phyloP scores from a whole-genome alignment of 2,797 vertebrate genomes.

The Macropus fuliginosus region DNA sequence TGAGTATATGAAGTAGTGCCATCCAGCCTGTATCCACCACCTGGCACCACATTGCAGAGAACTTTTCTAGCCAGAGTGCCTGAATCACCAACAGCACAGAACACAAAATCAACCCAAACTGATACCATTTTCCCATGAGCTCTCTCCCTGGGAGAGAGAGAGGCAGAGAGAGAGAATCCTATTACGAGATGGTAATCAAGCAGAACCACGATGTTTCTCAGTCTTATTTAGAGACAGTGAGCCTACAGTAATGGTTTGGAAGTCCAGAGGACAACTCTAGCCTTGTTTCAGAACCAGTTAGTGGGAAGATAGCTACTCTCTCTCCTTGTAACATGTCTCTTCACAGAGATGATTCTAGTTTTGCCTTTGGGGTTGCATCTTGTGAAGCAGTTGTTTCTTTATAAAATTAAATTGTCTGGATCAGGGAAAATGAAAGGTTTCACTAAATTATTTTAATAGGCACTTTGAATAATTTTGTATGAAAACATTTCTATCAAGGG shows the following conservation, averaged over 20 bases:
- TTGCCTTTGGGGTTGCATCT: slow-evolving; percentile 73
- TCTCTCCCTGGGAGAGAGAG: slow-evolving; percentile 46
- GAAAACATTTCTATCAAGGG: slow-evolving; percentile 83
- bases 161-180: slow-evolving; percentile 59
- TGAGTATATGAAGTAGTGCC: slow-evolving; percentile 86
- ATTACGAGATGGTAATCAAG: neutral
- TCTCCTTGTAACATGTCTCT: slow-evolving; percentile 12
- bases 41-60: slow-evolving; percentile 73
- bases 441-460: slow-evolving; percentile 84
- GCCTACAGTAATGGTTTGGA: slow-evolving; percentile 51
- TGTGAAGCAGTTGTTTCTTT: slow-evolving; percentile 79
- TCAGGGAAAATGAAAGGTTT: slow-evolving; percentile 81
- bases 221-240: slow-evolving; percentile 6
- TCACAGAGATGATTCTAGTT: slow-evolving; percentile 33
- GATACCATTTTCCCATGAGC: slow-evolving; percentile 65
- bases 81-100: slow-evolving; percentile 83
- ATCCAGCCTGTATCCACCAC: slow-evolving; percentile 71
- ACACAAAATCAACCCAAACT: slow-evolving; percentile 73
- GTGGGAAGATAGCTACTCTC: slow-evolving; percentile 55
- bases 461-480: slow-evolving; percentile 81
- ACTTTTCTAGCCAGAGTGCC: slow-evolving; percentile 89
- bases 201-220: slow-evolving; percentile 34
- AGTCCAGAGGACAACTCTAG: slow-evolving; percentile 37
- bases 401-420: slow-evolving; percentile 83
- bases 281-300: slow-evolving; percentile 57